These are phyloP conservation scores for Cheilosia soror DNA, from an alignment of 2,888 invertebrate genomes.

Conservation along the genomic window DNA sequence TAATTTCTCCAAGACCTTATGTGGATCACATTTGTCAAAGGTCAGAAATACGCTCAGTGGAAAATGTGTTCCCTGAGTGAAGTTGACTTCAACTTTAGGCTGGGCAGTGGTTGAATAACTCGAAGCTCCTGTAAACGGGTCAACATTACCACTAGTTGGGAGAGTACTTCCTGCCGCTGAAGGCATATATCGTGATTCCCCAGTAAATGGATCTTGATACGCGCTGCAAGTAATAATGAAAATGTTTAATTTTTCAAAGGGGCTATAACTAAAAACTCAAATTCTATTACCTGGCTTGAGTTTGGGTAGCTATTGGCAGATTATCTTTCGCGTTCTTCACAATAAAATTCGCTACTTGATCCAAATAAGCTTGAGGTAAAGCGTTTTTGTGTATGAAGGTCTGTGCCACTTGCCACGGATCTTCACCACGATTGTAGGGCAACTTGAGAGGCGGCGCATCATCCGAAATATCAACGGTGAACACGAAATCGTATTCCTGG, in stretches of 20 bases:
- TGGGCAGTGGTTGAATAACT: conserved; percentile 87
- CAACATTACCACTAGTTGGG: conserved; percentile 84
- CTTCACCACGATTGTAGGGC: conserved; percentile 95
- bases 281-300: conserved; percentile 75
- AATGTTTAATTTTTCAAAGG: background rate
- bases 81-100: conserved; percentile 79
- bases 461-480: conserved; percentile 97
- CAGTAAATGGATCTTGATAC: conserved; percentile 89
- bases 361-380: conserved; percentile 93
- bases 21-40: conserved; percentile 91
- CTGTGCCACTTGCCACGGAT: conserved; percentile 96
- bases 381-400: conserved; percentile 93
- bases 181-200: conserved; percentile 88
- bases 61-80: conserved; percentile 81
- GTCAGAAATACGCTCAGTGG: conserved; percentile 85
- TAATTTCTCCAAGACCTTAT: conserved; percentile 89
- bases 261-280: no score
- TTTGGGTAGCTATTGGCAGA: conserved; percentile 54
- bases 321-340: conserved; percentile 88
- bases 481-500: conserved; percentile 95
- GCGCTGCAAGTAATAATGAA: conserved; percentile 77
- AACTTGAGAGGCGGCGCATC: conserved; percentile 94
- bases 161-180: conserved; percentile 81
- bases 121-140: conserved; percentile 89
- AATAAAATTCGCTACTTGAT: conserved; percentile 97